phyloP scores from a whole-genome alignment of 2,888 invertebrate genomes.

The Timema cristinae region DNA sequence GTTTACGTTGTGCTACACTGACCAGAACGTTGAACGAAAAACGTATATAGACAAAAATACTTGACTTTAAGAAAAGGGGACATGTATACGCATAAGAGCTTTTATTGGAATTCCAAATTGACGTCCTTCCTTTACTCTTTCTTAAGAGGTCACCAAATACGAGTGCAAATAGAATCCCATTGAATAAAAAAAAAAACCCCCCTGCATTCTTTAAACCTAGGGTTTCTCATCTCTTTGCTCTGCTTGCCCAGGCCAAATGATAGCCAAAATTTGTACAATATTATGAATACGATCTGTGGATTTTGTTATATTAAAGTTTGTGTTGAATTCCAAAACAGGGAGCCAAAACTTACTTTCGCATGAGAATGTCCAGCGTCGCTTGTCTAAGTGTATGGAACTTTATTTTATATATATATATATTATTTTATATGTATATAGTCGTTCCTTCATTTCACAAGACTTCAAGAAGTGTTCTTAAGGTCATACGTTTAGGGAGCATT shows the following conservation, averaged over 20 bases:
- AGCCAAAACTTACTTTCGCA: not conserved
- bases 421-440: no score
- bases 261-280: not conserved
- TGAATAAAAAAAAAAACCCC: constrained; percentile 9
- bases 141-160: not conserved
- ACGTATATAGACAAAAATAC: no score
- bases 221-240: not conserved
- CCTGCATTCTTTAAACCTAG: constrained; percentile 15
- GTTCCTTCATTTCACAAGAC: no score
- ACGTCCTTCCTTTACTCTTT: constrained; percentile 14
- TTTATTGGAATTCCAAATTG: constrained; percentile 28
- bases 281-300: constrained; percentile 1
- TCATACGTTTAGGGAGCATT: no score
- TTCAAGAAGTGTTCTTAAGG: no score
- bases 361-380: not conserved
- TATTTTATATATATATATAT: not conserved
- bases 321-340: not conserved
- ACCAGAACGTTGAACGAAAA: no score
- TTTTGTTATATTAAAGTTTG: not conserved
- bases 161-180: constrained; percentile 12
- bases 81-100: constrained; percentile 21
- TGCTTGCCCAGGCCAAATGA: not conserved
- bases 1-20: no score
- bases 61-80: constrained; percentile 11
- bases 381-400: not conserved